Evolutionary conservation across 2,797 vertebrate genomes (phyloP).

Genomic region (Echeneis naucrates): DNA sequence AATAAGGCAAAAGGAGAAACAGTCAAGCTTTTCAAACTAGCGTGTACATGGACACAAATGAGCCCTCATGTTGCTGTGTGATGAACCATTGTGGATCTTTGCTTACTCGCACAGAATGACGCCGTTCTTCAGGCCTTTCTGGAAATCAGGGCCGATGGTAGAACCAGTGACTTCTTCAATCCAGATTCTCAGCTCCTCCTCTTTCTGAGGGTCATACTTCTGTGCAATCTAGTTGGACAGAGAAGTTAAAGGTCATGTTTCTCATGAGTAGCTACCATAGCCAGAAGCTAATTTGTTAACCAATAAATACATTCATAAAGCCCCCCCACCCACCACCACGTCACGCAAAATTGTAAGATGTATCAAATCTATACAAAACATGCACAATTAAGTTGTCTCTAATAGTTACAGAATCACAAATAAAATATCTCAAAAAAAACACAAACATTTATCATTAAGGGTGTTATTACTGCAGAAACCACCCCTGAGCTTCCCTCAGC

Average conservation of each 20-base stretch:
- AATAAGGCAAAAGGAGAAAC: too few relatives aligned
- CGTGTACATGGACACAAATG: not conserved
- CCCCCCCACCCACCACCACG: too few relatives aligned
- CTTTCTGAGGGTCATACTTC: conserved; percentile 94
- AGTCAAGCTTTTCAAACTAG: conserved; percentile 18
- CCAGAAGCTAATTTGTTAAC: not conserved
- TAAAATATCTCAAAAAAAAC: too few relatives aligned
- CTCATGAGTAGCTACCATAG: not conserved
- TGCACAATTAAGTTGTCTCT: too few relatives aligned
- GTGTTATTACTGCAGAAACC: conserved; percentile 34
- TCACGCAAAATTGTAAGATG: too few relatives aligned
- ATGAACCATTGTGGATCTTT: not conserved
- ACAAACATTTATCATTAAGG: not conserved
- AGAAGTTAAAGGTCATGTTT: conserved; percentile 38
- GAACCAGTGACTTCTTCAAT: conserved; percentile 89
- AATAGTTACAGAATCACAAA: too few relatives aligned
- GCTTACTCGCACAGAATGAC: conserved; percentile 93
- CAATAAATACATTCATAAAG: conserved; percentile 9
- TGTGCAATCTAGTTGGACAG: conserved; percentile 86
- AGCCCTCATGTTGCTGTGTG: not conserved
- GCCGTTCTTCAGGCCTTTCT: conserved; percentile 92
- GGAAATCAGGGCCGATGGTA: conserved; percentile 90
- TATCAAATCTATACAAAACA: not conserved
- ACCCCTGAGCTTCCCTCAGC: conserved; percentile 5
- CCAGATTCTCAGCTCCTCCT: conserved; percentile 91